Base-by-base conservation (phyloP, 2,888 invertebrate genomes). In the Pheosia tremula region DNA sequence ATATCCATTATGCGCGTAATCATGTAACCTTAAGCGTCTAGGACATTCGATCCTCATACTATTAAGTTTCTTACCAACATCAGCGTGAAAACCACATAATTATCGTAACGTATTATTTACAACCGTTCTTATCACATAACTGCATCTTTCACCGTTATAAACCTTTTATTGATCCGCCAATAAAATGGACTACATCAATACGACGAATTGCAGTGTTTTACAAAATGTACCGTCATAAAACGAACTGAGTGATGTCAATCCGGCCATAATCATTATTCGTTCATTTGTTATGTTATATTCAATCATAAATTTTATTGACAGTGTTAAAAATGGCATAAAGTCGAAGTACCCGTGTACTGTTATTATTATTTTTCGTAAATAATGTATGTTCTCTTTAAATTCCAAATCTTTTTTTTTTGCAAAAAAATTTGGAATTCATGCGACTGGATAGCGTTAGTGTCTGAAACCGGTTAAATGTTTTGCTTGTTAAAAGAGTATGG, bases 151-250 rank as follows among this genome's bases (percentile, higher is more conserved):
- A 69, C 56, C 56, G 56, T 56, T 75, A 75, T 72, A 75, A 72
- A 64, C 41, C 39, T 50, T 72, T 59, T 62, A 61, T 56, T 64
- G 57, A 67, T 63, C 70, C 56, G 63, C 61, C 68, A 72, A 63
- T 76, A 74, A 72, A 70, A 56, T 62, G 66, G 67, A 67, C 68
- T 68, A 58, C 59, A 58, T 64, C 61, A 61, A 64, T 77, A 74
- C 74, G 63, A 56, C 60, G 74, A 72, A 74, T 60, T 55, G 13
- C 39, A 36, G 53, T 55, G 55, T 36, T 55, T 39, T 36, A 55
- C 55, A 41, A 55, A 55, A 55, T 55, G n/a, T 55, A 7, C n/a
- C 11, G 36, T n/a, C 39, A 55, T 55, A 55, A 39, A 55, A 56
- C 60, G 74, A 71, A 70, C 61, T 54, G 37, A 67, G 49, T 53